phyloP scores from a whole-genome alignment of 2,888 invertebrate species.

The Xanthia icteritia region DNA sequence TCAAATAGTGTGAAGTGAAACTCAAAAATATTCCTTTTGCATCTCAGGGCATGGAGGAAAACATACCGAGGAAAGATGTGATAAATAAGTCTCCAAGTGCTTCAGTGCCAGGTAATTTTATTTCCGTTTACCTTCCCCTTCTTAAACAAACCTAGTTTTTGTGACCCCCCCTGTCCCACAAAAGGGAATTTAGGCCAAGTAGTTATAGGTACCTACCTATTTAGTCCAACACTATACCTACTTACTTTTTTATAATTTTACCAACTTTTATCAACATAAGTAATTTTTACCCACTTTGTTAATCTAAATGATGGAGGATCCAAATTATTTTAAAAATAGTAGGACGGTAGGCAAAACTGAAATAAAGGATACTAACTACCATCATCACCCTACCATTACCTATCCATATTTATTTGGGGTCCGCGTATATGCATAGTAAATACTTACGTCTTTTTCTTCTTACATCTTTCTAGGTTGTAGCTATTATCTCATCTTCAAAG shows the following conservation, averaged over 20 bases:
- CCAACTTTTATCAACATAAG: neutral
- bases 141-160: neutral
- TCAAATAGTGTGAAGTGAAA: conserved; percentile 46
- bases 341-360: no score
- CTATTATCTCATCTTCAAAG: neutral
- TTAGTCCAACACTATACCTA: neutral
- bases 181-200: neutral
- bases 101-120: conserved; percentile 35
- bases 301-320: neutral
- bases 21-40: conserved; percentile 31
- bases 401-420: neutral
- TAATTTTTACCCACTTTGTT: neutral
- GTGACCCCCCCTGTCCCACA: no score
- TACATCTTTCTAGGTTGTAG: no score
- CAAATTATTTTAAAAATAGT: neutral
- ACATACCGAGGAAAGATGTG: conserved; percentile 48
- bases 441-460: neutral
- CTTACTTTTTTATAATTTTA: neutral
- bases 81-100: conserved; percentile 39
- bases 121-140: neutral
- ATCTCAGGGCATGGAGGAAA: conserved; percentile 53
- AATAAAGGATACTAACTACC: neutral
- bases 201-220: neutral
- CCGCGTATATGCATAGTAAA: no score
- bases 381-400: neutral